These are phyloP conservation scores for Macrostomum cliftonense DNA, from an alignment of 2,888 invertebrate genomes.

Conservation along the genomic window DNA sequence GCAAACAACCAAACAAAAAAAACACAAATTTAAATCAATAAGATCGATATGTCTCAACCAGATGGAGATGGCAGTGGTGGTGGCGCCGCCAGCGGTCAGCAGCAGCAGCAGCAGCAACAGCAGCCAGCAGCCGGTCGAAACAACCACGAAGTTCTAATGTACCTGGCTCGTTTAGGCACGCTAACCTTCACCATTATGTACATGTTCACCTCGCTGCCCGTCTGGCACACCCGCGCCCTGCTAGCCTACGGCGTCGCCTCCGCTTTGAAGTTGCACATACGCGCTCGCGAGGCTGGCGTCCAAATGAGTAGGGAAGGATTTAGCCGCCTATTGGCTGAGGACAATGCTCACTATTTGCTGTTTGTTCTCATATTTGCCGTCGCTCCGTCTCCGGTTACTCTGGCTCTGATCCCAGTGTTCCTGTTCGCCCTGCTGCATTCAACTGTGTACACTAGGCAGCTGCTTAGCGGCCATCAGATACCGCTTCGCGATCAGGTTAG, in stretches of 20 bases:
- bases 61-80: too few species aligned
- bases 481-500: not conserved
- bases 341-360: slow-evolving; percentile 81
- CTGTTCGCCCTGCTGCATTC: slow-evolving; percentile 79
- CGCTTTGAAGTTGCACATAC: slow-evolving; percentile 77
- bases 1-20: too few species aligned
- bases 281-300: slow-evolving; percentile 63
- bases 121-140: too few species aligned
- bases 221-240: slow-evolving; percentile 49
- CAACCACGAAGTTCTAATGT: too few species aligned
- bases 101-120: too few species aligned
- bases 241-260: slow-evolving; percentile 81
- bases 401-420: slow-evolving; percentile 64
- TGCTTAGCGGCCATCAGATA: slow-evolving; percentile 67
- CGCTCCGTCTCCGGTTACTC: slow-evolving; percentile 48
- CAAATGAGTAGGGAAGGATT: slow-evolving; percentile 38
- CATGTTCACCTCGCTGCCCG: too few species aligned
- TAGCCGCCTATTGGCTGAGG: slow-evolving; percentile 48
- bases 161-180: too few species aligned
- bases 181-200: too few species aligned
- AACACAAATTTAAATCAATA: too few species aligned
- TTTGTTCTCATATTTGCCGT: slow-evolving; percentile 83
- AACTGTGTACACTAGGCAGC: slow-evolving; percentile 66
- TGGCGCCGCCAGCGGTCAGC: too few species aligned
- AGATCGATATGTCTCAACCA: too few species aligned